Conservation (phyloP, 2,797 vertebrate species). For the Peromyscus attwateri region DNA sequence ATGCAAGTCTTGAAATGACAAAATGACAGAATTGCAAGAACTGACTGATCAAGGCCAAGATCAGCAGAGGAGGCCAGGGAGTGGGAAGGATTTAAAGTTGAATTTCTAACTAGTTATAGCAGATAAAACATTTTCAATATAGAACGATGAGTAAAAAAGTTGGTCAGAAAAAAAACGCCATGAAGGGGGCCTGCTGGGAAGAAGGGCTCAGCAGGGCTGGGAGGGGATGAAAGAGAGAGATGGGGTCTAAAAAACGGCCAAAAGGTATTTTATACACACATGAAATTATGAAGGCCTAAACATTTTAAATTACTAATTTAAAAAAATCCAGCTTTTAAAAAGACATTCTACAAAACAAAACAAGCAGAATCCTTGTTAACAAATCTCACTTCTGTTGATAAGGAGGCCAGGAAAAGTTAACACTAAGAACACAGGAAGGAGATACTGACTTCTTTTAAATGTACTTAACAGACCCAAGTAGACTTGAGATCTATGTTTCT, state of each 20-base stretch:
- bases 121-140: background rate
- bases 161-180: background rate
- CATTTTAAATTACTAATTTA: background rate
- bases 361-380: background rate
- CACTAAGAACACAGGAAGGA: background rate
- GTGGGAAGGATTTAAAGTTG: background rate
- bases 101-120: background rate
- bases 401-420: background rate
- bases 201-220: background rate
- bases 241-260: background rate
- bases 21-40: background rate
- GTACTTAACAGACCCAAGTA: background rate
- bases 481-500: slow-evolving; percentile 8
- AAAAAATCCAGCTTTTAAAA: background rate
- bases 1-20: background rate
- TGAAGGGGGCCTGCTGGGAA: background rate
- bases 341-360: background rate
- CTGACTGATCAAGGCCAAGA: background rate
- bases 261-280: background rate
- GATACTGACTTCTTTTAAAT: slow-evolving; percentile 14
- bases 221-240: background rate
- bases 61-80: background rate
- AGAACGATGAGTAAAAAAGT: background rate
- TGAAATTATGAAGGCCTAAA: background rate
- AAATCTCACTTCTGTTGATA: slow-evolving; percentile 22